Base-by-base conservation (phyloP, 2,113 vertebrate species). In the Vulpes ferrilata region DNA sequence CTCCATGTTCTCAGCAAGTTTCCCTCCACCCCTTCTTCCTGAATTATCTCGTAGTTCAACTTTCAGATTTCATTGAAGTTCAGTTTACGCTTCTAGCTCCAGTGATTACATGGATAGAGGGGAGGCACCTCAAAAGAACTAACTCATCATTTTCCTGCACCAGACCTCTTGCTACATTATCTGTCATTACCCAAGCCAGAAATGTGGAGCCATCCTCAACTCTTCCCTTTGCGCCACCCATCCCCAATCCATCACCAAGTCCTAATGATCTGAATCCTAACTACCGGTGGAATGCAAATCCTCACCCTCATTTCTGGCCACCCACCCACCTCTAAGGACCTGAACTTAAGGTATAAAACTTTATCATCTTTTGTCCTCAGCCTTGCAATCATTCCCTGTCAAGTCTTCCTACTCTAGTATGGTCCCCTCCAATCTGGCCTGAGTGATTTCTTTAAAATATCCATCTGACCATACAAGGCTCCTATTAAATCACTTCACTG, bases 261-360 rank as follows among this genome's bases (percentile, higher is more conserved):
- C 64, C 69, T 74, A 38, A 59, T 79, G 38, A 88, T 16, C 15
- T 74, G 62, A 71, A 73, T 43, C 43, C 35, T 73, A 80, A 55
- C 35, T 71, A 13, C 74, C 83, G 67, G 43, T 73, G 60, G 57
- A 97, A 88, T 90, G 81, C 32, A 82, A 25, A 48, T 23, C 5
- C 16, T 71, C 35, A 30, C 84, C 27, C 27, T 79, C 48, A 38
- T 73, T 92, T 95, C 67, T 78, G 67, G 64, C 43, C 32, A 74
- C 38, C 96, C 67, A 73, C 10, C 35, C 67, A 30, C 55, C 82
- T 89, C 43, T 93, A 79, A 96, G 57, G 38, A 90, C 35, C 71
- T 83, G 22, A 74, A 81, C 35, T 30, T n/a, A 23, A n/a, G 51
- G 10, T 27, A 62, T 13, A 30, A 81, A 16, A 48, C 5, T 78